A percentile compares a stretch with the other conserved stretches of the same genome.
phyloP scores from a whole-genome alignment of 2,888 invertebrate genomes.

The Physocephala rufipes region DNA sequence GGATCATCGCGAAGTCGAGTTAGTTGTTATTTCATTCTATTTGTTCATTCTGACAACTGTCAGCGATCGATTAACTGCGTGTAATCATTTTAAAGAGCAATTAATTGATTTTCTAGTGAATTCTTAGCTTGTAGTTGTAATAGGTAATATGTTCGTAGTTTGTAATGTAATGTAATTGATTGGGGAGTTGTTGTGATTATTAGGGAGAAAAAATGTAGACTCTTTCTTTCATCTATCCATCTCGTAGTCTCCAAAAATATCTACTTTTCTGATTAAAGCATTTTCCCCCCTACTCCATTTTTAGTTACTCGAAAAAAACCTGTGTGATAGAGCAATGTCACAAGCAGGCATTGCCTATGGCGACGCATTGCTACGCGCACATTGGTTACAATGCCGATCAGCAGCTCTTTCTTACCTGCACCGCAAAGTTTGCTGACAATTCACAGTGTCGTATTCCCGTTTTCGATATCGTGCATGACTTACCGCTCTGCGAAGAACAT shows the following conservation, averaged over 20 bases:
- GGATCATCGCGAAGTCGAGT: slow-evolving; percentile 55
- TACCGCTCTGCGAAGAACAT: slow-evolving; percentile 88
- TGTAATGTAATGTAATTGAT: too few relatives aligned
- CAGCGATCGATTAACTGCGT: background rate
- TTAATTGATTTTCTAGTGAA: background rate
- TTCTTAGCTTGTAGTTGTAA: background rate
- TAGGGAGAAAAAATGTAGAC: background rate
- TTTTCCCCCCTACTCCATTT: slow-evolving; percentile 12
- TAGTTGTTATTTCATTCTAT: slow-evolving; percentile 42
- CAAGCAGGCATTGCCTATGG: slow-evolving; percentile 64
- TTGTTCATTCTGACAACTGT: background rate
- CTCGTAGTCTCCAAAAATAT: too few relatives aligned
- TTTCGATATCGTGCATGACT: slow-evolving; percentile 79
- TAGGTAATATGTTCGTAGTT: too few relatives aligned
- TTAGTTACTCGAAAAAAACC: slow-evolving; percentile 52
- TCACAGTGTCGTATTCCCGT: slow-evolving; percentile 82
- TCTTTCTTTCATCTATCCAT: slow-evolving; percentile 4
- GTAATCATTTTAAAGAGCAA: background rate
- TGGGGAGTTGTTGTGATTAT: too few relatives aligned
- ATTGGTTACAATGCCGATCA: slow-evolving; percentile 88
- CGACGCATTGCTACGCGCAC: slow-evolving; percentile 84
- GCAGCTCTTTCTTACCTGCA: slow-evolving; percentile 81
- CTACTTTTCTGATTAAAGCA: too few relatives aligned
- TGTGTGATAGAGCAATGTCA: slow-evolving; percentile 57
- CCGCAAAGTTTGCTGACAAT: slow-evolving; percentile 80